Evolutionary conservation across 2,888 invertebrate genomes (phyloP), one percentile per base, ranked within the genome.

Genomic region (Rhamnusium bicolor): DNA sequence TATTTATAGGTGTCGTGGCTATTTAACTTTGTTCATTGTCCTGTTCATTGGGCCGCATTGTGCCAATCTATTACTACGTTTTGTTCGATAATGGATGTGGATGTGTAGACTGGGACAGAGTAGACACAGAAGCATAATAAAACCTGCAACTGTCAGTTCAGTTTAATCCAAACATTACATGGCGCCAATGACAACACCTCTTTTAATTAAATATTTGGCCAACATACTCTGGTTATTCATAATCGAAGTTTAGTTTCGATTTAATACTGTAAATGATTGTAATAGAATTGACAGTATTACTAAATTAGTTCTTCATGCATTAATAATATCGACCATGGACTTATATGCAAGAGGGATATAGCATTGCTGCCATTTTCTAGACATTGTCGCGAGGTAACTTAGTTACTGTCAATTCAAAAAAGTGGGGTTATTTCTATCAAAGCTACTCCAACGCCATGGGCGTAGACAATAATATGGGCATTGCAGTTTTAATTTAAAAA

Each of bases 61-160:
- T 27, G 24, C 24, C 24, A 27, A 56, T 56, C 19, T 56, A 27
- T 56, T 56, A 27, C 56, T 21, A 14, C 27, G 27, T 27, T 14
- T 24, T 19, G 56, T 21, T 56, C 56, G 56, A 56, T 56, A 56
- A 56, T 24, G 56, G 24, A 56, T 56, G 24, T 56, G 40, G 40
- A 40, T 40, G n/a, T 40, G 40, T 24, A 27, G 56, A 14, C 24
- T 56, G 56, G 56, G 14, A 19, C 27, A 56, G 27, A n/a, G 3
- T 27, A 27, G 21, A 56, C 56, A 56, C 56, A 56, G 56, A 56
- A 27, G 56, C 56, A 56, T 27, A 56, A 27, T 56, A 56, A 56
- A 56, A 56, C 56, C 56, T 56, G 56, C 19, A 56, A 56, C 56
- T 56, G 56, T 56, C 56, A 56, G 56, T 56, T 24, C 6, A 10